Evolutionary conservation across 2,113 vertebrate genomes (phyloP).

Genomic region (Notechis scutatus): DNA sequence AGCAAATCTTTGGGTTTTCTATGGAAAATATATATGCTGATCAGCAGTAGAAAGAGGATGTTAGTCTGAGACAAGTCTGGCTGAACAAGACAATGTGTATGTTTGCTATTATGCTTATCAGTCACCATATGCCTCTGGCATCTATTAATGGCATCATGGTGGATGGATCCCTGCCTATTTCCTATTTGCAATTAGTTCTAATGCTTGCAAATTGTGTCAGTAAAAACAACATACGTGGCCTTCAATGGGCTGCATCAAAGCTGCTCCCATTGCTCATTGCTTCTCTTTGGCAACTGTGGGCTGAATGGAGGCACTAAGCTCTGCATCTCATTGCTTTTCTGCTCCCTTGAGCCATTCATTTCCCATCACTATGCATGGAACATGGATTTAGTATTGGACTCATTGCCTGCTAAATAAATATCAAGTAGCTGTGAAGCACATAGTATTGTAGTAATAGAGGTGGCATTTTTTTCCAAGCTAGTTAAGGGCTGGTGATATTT

Average conservation of each 20-base stretch:
- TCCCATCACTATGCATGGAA: neutral
- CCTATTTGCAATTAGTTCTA: neutral
- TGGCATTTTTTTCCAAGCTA: neutral
- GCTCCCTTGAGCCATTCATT: neutral
- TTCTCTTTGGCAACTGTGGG: neutral
- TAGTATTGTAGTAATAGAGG: neutral
- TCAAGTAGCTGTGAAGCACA: neutral
- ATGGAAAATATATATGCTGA: neutral
- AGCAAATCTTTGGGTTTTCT: neutral
- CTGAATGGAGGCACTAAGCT: neutral
- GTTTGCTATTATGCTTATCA: neutral
- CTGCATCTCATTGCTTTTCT: neutral
- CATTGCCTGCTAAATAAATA: conserved; percentile 13
- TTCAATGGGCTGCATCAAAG: neutral
- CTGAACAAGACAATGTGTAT: neutral
- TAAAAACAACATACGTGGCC: neutral
- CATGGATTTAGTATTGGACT: neutral
- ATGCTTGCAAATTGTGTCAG: neutral
- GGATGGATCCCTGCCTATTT: neutral
- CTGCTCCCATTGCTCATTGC: neutral
- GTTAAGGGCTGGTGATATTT: conserved; percentile 22
- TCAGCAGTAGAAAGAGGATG: neutral
- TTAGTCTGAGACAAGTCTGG: neutral
- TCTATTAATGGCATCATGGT: neutral
- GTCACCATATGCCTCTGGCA: neutral